These are phyloP conservation scores for Chrysochloris asiatica DNA, from an alignment of 2,113 vertebrate genomes.

Conservation along the genomic window DNA sequence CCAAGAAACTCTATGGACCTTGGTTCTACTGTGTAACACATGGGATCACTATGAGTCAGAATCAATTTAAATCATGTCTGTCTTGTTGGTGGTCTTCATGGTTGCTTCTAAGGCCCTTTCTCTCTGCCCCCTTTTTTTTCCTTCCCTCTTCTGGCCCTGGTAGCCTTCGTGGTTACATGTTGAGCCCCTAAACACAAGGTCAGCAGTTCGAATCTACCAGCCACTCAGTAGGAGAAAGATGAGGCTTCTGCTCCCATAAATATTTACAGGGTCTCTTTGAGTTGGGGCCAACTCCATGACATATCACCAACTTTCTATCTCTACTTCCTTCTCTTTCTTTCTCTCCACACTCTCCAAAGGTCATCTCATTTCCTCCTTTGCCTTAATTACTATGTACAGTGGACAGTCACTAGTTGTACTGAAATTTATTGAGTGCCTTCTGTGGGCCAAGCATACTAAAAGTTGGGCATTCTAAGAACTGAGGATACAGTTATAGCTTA, in stretches of 20 bases:
- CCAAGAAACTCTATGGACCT: background rate
- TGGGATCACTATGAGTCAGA: background rate
- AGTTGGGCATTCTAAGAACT: constrained; percentile 7
- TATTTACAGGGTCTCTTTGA: too few species aligned
- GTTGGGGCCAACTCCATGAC: too few species aligned
- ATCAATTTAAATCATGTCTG: background rate
- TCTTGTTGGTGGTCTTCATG: background rate
- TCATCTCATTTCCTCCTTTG: background rate
- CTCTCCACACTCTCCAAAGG: background rate
- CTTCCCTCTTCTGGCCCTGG: too few species aligned
- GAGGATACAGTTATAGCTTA: constrained; percentile 23
- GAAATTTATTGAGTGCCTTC: background rate
- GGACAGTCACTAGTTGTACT: background rate
- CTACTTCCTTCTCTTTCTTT: background rate
- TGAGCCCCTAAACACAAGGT: too few species aligned
- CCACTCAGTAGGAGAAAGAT: too few species aligned
- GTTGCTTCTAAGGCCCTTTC: background rate
- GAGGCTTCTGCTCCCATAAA: too few species aligned
- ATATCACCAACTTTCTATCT: too few species aligned
- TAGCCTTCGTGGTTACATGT: too few species aligned
- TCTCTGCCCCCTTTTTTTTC: background rate
- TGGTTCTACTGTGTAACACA: background rate
- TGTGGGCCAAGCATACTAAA: constrained; percentile 43
- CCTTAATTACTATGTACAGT: background rate
- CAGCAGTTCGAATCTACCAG: too few species aligned